Evolutionary conservation across 2,888 invertebrate species (phyloP), one percentile per base, ranked within the genome.

Genomic region (Cremastinae sp.): DNA sequence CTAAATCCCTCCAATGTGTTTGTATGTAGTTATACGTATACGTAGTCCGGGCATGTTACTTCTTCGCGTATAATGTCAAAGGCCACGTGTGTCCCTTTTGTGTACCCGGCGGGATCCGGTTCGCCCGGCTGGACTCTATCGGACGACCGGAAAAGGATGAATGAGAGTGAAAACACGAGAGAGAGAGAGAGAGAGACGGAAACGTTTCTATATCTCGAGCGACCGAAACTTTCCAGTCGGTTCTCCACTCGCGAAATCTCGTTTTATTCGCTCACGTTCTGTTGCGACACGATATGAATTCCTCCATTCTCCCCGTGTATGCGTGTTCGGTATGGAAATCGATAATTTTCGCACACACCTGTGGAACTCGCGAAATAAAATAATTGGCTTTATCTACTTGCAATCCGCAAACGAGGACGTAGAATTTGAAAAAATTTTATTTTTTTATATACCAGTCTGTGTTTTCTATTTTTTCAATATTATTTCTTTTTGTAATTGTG

Each of bases 1-100:
- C 38, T 64, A 45, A 62, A 64, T 68, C 54, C 68, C 66, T 49
- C 77, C 65, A 70, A 65, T 61, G 53, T 45, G 56, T 75, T 65
- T 47, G 53, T 72, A 62, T 10, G 22, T 12, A 45, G 7, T 9
- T 14, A n/a, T 8, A n/a, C 54, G 36, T 53, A 54, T 53, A 68
- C 45, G 64, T 28, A 38, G 43, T 58, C 38, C 51, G 51, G 7
- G 1, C 7, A 34, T 58, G 20, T 43, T 41, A n/a, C 14, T 43
- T 43, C 8, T 18, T 12, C 3, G 16, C 22, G 7, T 16, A 9
- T 8, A 16, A 14, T 22, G 53, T 41, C 22, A n/a, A 22, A 10
- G 47, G 51, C 51, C 47, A 41, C 16, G 56, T 65, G 58, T 65
- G 34, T 34, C 34, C 4, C 53, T 49, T 64, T 43, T 47, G 58